Conservation (phyloP, 2,888 invertebrate genomes). For the Philonicus albiceps region DNA sequence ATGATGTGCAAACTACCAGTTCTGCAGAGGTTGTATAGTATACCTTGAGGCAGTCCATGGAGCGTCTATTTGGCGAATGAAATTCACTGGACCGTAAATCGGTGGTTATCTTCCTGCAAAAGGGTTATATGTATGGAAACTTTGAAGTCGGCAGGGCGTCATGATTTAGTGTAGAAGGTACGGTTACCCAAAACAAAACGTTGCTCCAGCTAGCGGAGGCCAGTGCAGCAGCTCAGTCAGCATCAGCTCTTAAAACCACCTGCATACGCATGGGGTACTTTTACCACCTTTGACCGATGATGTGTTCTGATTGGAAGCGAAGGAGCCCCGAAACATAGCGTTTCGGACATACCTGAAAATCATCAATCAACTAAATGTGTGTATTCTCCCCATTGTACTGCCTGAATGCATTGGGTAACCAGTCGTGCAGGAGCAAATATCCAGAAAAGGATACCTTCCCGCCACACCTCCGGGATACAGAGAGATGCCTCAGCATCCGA, state of each 20-base stretch:
- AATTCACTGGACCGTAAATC: neutral
- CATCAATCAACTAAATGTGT: slow-evolving; percentile 40
- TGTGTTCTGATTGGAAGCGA: neutral
- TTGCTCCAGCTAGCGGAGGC: neutral
- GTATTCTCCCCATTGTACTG: slow-evolving; percentile 28
- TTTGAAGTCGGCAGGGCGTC: neutral
- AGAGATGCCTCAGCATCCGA: neutral
- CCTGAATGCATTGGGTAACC: slow-evolving; percentile 31
- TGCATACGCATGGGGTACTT: neutral
- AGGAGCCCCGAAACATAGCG: slow-evolving; percentile 8
- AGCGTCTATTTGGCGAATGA: neutral
- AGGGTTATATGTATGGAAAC: neutral
- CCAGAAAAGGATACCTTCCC: neutral
- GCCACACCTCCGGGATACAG: neutral
- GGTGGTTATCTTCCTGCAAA: neutral
- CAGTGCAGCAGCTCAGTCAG: neutral
- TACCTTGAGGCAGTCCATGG: neutral
- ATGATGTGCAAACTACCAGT: neutral
- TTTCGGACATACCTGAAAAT: slow-evolving; percentile 15
- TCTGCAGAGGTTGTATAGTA: neutral
- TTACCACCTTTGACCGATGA: slow-evolving; percentile 5
- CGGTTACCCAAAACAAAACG: neutral
- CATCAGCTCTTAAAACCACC: neutral
- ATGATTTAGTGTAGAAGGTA: neutral
- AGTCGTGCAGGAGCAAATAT: slow-evolving; percentile 23